These are phyloP conservation scores for Cololabis saira DNA, from an alignment of 2,113 vertebrate species.

Conservation along the genomic window DNA sequence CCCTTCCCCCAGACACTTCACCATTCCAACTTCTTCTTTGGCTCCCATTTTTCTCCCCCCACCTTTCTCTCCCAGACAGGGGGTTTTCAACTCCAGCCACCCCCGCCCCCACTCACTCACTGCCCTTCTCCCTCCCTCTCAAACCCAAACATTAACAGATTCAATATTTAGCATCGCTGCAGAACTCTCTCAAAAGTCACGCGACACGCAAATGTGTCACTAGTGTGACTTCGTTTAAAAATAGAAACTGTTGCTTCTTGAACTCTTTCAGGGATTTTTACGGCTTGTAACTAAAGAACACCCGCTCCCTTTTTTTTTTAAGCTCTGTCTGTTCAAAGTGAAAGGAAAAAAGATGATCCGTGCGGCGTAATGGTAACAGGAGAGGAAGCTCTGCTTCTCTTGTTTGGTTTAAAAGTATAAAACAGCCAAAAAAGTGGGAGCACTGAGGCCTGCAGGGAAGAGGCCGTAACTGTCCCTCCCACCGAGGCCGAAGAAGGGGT, in stretches of 20 bases:
- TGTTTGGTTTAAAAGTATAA: slow-evolving; percentile 59
- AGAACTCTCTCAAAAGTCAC: background rate
- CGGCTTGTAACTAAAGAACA: no score
- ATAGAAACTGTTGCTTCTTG: slow-evolving; percentile 1
- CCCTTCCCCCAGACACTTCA: slow-evolving; percentile 26
- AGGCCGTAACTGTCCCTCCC: slow-evolving; percentile 63
- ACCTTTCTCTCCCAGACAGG: slow-evolving; percentile 62
- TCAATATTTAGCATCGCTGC: slow-evolving; percentile 35
- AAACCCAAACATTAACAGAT: slow-evolving; percentile 64
- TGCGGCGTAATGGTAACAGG: slow-evolving; percentile 38
- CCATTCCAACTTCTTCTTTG: slow-evolving; percentile 32
- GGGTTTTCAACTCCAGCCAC: slow-evolving; percentile 50
- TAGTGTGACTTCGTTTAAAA: background rate
- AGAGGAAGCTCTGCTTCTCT: slow-evolving; percentile 40
- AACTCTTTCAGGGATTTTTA: background rate
- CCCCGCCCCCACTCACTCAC: background rate
- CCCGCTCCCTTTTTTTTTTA: background rate
- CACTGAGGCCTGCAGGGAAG: slow-evolving; percentile 64
- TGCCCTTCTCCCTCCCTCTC: slow-evolving; percentile 19
- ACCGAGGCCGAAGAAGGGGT: slow-evolving; percentile 24
- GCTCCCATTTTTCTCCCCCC: slow-evolving; percentile 40
- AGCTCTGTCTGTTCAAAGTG: slow-evolving; percentile 24
- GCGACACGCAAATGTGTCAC: slow-evolving; percentile 11
- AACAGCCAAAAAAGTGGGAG: slow-evolving; percentile 72
- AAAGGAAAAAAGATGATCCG: slow-evolving; percentile 58